A percentile compares a stretch with the other conserved stretches of the same genome.
Evolutionary conservation across 2,797 vertebrate species (phyloP).

Genomic region (Premnoplex brunnescens): DNA sequence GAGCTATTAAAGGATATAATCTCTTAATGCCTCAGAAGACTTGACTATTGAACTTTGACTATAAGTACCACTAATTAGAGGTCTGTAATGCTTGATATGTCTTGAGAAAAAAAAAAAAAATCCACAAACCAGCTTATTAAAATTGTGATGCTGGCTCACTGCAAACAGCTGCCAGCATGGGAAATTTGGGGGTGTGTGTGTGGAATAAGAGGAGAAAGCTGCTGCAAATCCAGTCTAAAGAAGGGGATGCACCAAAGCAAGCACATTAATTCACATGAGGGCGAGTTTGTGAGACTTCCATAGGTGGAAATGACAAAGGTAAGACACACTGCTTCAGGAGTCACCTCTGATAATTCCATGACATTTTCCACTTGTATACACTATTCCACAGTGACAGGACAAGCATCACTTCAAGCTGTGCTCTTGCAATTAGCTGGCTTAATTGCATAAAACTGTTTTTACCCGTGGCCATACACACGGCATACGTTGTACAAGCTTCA

Average conservation of each 20-base stretch:
- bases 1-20: constrained; percentile 25
- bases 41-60: not conserved
- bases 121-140: constrained; percentile 11
- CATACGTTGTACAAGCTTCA: not conserved
- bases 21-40: constrained; percentile 16
- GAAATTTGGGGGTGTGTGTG: not conserved
- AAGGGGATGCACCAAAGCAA: not conserved
- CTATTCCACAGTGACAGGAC: not conserved
- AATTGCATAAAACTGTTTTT: not conserved
- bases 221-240: not conserved
- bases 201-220: not conserved
- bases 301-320: not conserved
- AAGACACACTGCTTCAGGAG: not conserved
- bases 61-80: constrained; percentile 16
- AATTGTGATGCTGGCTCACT: not conserved
- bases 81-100: not conserved
- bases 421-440: not conserved
- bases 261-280: not conserved
- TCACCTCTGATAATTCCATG: not conserved
- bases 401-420: not conserved
- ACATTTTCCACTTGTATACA: not conserved
- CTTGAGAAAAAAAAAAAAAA: not conserved
- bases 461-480: not conserved
- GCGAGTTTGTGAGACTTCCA: not conserved
- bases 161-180: not conserved